Base-by-base conservation (phyloP, 1,140 invertebrate genomes). In the Drosophila nannoptera region DNA sequence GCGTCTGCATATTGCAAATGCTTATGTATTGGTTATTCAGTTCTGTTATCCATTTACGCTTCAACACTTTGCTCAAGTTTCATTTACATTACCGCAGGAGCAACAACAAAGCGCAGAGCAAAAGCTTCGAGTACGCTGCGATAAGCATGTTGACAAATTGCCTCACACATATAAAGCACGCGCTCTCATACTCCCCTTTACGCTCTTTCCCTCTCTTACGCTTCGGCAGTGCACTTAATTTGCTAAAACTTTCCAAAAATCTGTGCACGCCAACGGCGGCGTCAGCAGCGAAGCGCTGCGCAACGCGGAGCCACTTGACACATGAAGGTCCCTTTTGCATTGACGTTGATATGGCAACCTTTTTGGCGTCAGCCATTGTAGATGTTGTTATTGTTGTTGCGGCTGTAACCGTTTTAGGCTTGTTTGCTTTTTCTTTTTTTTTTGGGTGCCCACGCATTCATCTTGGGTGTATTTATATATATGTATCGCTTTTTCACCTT, bases 111-210 rank as follows among this genome's bases (percentile, higher is more conserved):
- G 48, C 38, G 22, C 22, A 22, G 22, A 22, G 22, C 22, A 22
- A 22, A 22, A 22, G 22, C 22, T 22, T 22, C 22, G 22, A 22
- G 22, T 22, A 22, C 22, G 22, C 56, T 64, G 59, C 69, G 14
- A 59, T 71, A 75, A 55, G 70, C 45, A 66, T 73, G 73, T 77
- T 82, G 78, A 82, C 77, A 81, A 82, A 81, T 82, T 77, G 77
- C 48, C 61, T 12, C 31, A 45, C 31, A 58, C 66, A 69, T 55
- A 36, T 46, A 36, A 35, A 33, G 7, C 12, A 12, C 31, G 5
- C 59, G 8, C 33, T 49, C 16, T 8, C 48, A 9, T 5, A 6
- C 40, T 36, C 14, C 36, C 31, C 1, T 7, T 55, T 8, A 5
- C 38, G 50, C 48, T 53, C 46, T 50, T 38, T 16, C 22, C 55